These are phyloP conservation scores for Andrena haemorrhoa DNA, from an alignment of 2,888 invertebrate species.

Conservation along the genomic window DNA sequence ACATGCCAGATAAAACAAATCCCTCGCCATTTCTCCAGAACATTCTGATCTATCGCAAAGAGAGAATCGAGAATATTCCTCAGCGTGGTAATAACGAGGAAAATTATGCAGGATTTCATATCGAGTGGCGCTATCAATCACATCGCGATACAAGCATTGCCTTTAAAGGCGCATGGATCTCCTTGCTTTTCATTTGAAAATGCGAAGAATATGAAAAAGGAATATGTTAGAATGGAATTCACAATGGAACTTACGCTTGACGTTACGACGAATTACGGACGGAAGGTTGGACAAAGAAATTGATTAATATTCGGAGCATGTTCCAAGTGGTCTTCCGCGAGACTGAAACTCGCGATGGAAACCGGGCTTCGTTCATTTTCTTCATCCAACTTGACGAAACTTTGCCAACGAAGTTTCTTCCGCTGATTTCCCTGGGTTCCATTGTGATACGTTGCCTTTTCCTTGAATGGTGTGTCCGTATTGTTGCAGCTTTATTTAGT, in stretches of 20 bases:
- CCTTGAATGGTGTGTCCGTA: constrained; percentile 35
- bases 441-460: constrained; percentile 54
- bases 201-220: not conserved
- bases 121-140: no score
- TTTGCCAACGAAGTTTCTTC: constrained; percentile 61
- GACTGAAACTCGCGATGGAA: constrained; percentile 55
- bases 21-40: no score
- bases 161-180: not conserved
- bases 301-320: constrained; percentile 62
- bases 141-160: no score
- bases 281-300: constrained; percentile 35
- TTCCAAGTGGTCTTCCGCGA: constrained; percentile 49
- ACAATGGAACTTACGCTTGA: not conserved
- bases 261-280: constrained; percentile 33
- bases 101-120: no score
- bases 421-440: constrained; percentile 61
- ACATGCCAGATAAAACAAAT: no score
- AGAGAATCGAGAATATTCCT: not conserved
- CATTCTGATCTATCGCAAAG: no score
- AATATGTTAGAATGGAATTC: not conserved
- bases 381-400: constrained; percentile 63
- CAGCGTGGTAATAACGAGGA: not conserved
- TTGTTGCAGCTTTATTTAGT: constrained; percentile 46
- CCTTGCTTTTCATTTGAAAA: not conserved
- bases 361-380: constrained; percentile 57